Base-by-base conservation (phyloP, 2,797 vertebrate species). In the Lemur catta region DNA sequence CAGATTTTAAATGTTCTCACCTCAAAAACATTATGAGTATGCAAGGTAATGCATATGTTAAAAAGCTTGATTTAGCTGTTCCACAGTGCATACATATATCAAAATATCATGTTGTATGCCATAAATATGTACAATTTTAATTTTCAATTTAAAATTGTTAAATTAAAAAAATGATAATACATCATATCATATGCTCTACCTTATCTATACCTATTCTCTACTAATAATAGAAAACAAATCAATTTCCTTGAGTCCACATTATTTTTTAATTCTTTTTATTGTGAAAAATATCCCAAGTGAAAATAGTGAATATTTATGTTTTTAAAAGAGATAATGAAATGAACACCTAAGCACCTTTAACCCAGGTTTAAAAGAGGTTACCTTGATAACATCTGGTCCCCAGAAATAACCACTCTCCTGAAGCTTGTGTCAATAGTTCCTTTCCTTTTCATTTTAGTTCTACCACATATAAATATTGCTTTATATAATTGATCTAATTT, bases 371-470 rank as follows among this genome's bases (percentile, higher is more conserved):
- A 67, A 67, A 63, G 46, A 80, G 59, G 13, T 71, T 52, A 82
- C 41, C 22, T 24, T 52, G 18, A 69, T 46, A 69, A 20, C 1
- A 30, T 76, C 35, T 86, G 12, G 3, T 43, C 13, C 46, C 33
- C 81, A 90, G 46, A 93, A 90, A 82, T 63, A 87, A 57, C 48
- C 80, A 90, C 12, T 90, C 18, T 89, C 18, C 22, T 43, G 2
- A 89, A 85, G 28, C 18, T 78, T 15, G 18, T 65, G 6, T 84
- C 85, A 80, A n/a, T n/a, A 65, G 89, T 50, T 48, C 18, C 79
- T 84, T 91, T 76, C 43, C 20, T 88, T 82, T 95, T 87, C 46
- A 76, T 43, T 86, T 24, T 50, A 82, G 7, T 94, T 91, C 81
- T 71, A 26, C 26, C 50, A 55, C 4, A n/a, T 33, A n/a, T 18